Percentiles rank a stretch among this genome's conserved stretches.
Conservation (phyloP, 2,797 vertebrate genomes). For the Petrocephalus schoutedeni region DNA sequence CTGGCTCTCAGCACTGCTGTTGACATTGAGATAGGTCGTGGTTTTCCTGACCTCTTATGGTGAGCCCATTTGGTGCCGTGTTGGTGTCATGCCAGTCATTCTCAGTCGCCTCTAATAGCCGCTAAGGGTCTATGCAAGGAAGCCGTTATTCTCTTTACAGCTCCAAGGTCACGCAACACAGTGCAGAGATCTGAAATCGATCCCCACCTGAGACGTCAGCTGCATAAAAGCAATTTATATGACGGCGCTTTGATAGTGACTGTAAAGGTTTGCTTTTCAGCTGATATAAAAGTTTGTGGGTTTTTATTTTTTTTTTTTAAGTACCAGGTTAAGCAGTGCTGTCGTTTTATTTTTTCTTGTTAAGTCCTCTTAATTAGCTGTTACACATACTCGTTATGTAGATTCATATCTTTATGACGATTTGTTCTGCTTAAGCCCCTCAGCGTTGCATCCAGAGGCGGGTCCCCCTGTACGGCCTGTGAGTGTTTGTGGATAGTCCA, state of each 20-base stretch:
- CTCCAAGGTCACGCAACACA: conserved; percentile 56
- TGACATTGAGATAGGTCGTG: neutral
- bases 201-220: conserved; percentile 47
- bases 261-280: neutral
- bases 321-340: neutral
- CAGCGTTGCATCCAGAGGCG: neutral
- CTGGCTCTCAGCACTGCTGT: neutral
- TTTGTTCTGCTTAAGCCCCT: neutral
- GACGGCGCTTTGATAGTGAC: neutral
- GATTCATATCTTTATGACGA: neutral
- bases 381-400: neutral
- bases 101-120: conserved; percentile 48
- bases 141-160: conserved; percentile 58
- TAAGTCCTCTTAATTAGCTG: neutral
- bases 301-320: neutral
- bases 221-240: conserved; percentile 49
- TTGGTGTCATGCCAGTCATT: conserved; percentile 19
- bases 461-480: neutral
- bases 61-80: neutral
- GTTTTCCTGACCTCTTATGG: neutral
- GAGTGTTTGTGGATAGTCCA: neutral
- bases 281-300: neutral
- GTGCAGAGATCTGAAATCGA: conserved; percentile 56
- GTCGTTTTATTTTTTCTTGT: neutral
- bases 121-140: conserved; percentile 39